Evolutionary conservation across 2,113 vertebrate genomes (phyloP), one percentile per base, ranked within the genome.

Genomic region (Theristicus caerulescens): DNA sequence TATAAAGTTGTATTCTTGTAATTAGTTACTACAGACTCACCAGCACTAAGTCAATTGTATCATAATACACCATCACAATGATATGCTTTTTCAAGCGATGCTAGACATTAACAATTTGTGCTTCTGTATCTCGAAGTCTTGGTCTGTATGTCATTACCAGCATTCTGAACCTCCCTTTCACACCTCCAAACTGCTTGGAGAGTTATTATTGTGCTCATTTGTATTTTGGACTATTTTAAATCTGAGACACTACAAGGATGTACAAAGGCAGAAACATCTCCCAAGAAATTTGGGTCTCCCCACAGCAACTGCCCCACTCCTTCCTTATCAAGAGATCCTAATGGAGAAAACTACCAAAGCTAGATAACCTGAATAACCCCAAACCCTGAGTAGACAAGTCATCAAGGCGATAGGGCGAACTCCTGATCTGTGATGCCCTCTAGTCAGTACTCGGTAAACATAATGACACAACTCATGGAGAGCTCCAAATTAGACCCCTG

Each of bases 31-130:
- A 40, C 0, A 29, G 31, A 62, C 38, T 38, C 55, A 58, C n/a
- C 55, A 95, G 27, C 32, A 69, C n/a, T n/a, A 19, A 19, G 6
- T 65, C 42, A 20, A 58, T 9, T 65, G 25, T 55, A 52, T 27
- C 58, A 31, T 2, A 51, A 47, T 7, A 58, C 36, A 70, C 34
- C 0, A 0, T 13, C 70, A 64, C 36, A 36, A 7, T 5, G 6
- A 62, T 4, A 8, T 1, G 26, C 54, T 49, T 65, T 59, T n/a
- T 31, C n/a, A 88, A 58, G 22, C 3, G 4, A 61, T 59, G 54
- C n/a, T 62, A 51, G 52, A 51, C 22, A 34, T 7, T 1, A 83
- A 47, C 11, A 10, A 31, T 29, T 73, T 38, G 46, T 54, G 38
- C 21, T 79, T 70, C 42, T 72, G 14, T 25, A 14, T 67, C 86